Evolutionary conservation across 92 coral and sea anemone genomes (phyloP).

Genomic region (Desmophyllum pertusum): DNA sequence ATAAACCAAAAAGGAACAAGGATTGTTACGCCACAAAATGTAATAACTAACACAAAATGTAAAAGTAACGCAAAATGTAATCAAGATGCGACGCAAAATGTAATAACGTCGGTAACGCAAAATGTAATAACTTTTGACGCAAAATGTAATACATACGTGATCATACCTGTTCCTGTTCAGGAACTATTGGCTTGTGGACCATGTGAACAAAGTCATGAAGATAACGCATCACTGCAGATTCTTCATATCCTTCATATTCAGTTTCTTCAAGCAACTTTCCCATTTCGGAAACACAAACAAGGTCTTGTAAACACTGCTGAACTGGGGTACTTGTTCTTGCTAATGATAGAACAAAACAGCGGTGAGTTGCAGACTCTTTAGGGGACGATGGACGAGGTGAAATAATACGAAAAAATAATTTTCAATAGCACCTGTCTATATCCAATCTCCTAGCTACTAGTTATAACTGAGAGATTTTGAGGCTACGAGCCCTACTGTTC

Average conservation of each 20-base stretch:
- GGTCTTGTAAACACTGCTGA: constrained; percentile 32
- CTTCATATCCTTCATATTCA: constrained; percentile 41
- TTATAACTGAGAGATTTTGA: too few species aligned
- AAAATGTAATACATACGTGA: too few species aligned
- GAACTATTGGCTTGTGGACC: constrained; percentile 61
- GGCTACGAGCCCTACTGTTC: too few species aligned
- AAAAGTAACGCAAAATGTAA: too few species aligned
- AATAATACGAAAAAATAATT: background rate
- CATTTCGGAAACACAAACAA: constrained; percentile 22
- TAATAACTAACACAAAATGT: too few species aligned
- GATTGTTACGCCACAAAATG: too few species aligned
- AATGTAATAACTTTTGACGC: too few species aligned
- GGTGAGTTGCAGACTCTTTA: background rate
- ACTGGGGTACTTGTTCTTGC: constrained; percentile 35
- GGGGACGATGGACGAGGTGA: background rate
- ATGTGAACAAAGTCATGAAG: constrained; percentile 81
- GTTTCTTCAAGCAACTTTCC: constrained; percentile 26
- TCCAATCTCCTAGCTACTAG: background rate
- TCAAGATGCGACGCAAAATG: too few species aligned
- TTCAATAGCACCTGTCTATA: background rate
- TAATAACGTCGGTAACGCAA: too few species aligned
- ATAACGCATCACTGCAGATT: constrained; percentile 57
- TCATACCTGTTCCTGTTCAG: constrained; percentile 62
- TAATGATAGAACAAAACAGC: background rate
- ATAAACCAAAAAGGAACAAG: too few species aligned